Conservation (phyloP, 2,888 invertebrate species). For the Dilophus febrilis region DNA sequence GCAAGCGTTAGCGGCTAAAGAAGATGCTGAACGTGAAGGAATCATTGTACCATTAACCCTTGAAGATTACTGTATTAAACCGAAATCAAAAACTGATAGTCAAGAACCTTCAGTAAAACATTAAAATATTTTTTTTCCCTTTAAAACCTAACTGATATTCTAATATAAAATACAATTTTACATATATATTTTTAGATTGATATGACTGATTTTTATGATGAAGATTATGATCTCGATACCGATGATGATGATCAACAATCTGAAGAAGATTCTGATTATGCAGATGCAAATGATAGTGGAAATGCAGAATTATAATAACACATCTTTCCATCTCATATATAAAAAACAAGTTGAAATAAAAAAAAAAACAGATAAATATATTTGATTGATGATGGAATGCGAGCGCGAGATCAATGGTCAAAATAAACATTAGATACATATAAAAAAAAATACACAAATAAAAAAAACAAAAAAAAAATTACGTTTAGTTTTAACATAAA, state of each 20-base stretch:
- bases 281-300: slow-evolving; percentile 75
- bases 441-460: too few species aligned
- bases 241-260: slow-evolving; percentile 48
- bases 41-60: slow-evolving; percentile 92
- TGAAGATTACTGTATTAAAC: slow-evolving; percentile 96
- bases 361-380: too few species aligned
- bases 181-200: slow-evolving; percentile 39
- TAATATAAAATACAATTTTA: neutral
- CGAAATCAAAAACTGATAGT: slow-evolving; percentile 72
- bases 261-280: slow-evolving; percentile 51
- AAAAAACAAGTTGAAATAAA: too few species aligned
- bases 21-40: slow-evolving; percentile 91
- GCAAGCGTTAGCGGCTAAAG: slow-evolving; percentile 88
- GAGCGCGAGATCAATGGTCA: too few species aligned
- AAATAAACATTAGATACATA: too few species aligned
- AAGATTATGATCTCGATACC: slow-evolving; percentile 74
- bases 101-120: slow-evolving; percentile 45
- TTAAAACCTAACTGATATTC: too few species aligned
- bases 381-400: too few species aligned
- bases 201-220: slow-evolving; percentile 92
- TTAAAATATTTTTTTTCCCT: neutral
- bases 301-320: slow-evolving; percentile 57
- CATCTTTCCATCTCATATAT: too few species aligned
- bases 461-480: too few species aligned
- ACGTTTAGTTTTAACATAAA: too few species aligned